Conservation (phyloP, 2,797 vertebrate genomes). For the Crocidura indochinensis region DNA sequence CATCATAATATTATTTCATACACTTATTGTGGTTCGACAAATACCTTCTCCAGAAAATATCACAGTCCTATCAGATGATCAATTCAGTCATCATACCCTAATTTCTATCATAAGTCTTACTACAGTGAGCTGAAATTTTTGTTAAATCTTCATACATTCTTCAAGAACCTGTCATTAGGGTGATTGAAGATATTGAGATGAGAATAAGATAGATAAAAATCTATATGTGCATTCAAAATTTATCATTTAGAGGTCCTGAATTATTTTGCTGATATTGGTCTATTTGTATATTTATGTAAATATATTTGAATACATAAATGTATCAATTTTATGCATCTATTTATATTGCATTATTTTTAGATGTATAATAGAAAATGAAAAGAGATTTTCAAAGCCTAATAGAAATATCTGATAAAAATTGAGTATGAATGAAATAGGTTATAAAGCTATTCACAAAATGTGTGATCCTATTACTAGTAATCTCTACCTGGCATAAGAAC, state of each 20-base stretch:
- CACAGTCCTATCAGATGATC: neutral
- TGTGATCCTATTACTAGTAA: fast-evolving
- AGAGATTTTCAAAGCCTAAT: neutral
- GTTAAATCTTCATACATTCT: neutral
- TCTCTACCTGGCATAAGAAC: neutral
- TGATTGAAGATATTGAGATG: neutral
- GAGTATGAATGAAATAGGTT: neutral
- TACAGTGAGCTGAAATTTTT: neutral
- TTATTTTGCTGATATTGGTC: neutral
- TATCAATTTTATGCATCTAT: neutral
- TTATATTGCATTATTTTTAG: neutral
- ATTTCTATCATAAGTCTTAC: neutral
- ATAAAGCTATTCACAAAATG: neutral
- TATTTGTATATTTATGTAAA: neutral
- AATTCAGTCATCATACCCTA: neutral
- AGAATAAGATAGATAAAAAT: constrained; percentile 41
- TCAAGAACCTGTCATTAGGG: neutral
- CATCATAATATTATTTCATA: too few species aligned
- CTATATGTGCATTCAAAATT: neutral
- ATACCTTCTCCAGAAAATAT: neutral
- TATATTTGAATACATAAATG: neutral
- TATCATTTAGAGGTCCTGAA: neutral
- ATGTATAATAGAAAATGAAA: neutral
- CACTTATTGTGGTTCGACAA: neutral
- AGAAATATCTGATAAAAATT: neutral